Conservation (phyloP, 2,797 vertebrate genomes). For the Micromesistius poutassou region DNA sequence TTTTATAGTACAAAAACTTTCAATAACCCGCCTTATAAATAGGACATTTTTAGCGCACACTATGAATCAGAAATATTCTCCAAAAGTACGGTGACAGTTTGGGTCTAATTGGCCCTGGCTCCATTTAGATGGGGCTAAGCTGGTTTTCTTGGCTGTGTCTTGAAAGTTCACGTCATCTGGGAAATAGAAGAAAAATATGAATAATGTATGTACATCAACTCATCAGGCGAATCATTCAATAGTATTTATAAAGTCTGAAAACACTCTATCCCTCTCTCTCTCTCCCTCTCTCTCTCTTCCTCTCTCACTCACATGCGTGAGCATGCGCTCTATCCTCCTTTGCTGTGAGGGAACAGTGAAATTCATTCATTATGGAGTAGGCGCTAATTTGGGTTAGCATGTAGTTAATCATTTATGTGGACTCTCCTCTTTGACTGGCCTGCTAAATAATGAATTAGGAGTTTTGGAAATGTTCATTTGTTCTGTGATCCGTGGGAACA, state of each 20-base stretch:
- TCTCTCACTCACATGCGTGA: conserved; percentile 27
- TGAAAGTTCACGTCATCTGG: conserved; percentile 20
- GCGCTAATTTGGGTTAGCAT: conserved; percentile 64
- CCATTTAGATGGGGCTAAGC: conserved; percentile 11
- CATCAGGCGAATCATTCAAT: conserved; percentile 29
- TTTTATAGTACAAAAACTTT: neutral
- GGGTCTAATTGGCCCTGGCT: conserved; percentile 29
- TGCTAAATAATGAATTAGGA: conserved; percentile 60
- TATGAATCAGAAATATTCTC: conserved; percentile 25
- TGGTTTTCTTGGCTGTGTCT: conserved; percentile 8
- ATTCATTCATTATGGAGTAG: conserved; percentile 63
- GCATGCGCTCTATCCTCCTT: neutral
- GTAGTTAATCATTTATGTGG: conserved; percentile 69
- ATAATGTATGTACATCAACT: conserved; percentile 35
- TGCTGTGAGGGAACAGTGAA: conserved; percentile 47
- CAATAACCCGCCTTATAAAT: conserved; percentile 13
- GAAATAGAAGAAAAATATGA: conserved; percentile 22
- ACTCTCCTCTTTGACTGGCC: conserved; percentile 58
- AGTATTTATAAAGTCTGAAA: conserved; percentile 30
- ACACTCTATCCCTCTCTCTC: conserved; percentile 3
- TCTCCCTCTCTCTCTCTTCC: conserved; percentile 16
- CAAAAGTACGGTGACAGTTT: conserved; percentile 15
- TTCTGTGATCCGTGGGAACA: conserved; percentile 39
- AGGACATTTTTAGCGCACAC: conserved; percentile 9
- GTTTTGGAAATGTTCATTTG: conserved; percentile 60